Conservation (phyloP, 2,888 invertebrate genomes). For the Mimas tiliae region DNA sequence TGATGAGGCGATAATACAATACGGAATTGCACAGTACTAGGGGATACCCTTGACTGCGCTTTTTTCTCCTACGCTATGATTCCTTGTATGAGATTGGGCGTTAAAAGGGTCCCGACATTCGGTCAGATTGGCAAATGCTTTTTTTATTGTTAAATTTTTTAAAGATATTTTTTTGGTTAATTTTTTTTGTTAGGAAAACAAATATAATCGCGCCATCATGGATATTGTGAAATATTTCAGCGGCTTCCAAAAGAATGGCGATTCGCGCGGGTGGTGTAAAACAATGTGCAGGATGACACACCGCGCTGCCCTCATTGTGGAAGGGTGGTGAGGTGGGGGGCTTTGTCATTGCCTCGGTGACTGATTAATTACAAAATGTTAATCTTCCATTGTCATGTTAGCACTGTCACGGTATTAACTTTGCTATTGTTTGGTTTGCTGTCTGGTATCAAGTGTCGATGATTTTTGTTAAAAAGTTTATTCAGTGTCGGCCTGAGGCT, state of each 20-base stretch:
- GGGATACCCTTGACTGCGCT: too few species aligned
- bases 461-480: background rate
- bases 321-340: background rate
- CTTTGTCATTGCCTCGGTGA: background rate
- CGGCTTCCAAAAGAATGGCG: background rate
- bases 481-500: too few species aligned
- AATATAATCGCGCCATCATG: background rate
- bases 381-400: constrained; percentile 11
- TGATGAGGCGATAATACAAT: too few species aligned
- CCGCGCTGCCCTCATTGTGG: background rate
- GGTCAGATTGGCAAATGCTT: too few species aligned
- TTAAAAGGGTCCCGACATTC: too few species aligned
- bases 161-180: too few species aligned
- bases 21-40: too few species aligned
- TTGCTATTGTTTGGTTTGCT: background rate
- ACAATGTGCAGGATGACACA: constrained; percentile 28
- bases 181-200: too few species aligned
- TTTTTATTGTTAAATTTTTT: too few species aligned
- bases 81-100: too few species aligned
- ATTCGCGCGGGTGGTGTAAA: constrained; percentile 27
- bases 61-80: too few species aligned
- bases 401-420: constrained; percentile 2
- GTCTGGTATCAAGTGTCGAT: background rate
- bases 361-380: constrained; percentile 14
- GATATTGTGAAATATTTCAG: constrained; percentile 9